These are phyloP conservation scores for Sminthurinus aureus DNA, from an alignment of 2,888 invertebrate genomes.

Conservation along the genomic window DNA sequence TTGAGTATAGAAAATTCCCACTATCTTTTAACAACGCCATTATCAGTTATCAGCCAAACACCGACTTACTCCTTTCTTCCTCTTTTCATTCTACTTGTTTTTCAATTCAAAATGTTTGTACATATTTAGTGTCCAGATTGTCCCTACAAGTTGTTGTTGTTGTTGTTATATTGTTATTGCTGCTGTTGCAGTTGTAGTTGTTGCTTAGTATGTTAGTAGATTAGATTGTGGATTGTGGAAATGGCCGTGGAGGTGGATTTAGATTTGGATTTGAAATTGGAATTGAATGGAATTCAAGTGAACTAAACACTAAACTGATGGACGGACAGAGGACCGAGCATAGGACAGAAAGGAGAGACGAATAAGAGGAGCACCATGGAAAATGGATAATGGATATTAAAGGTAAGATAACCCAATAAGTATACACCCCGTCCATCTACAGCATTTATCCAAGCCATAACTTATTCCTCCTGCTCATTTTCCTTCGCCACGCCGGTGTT, in stretches of 20 bases:
- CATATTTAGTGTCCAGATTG: no score
- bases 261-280: no score
- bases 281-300: no score
- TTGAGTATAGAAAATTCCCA: no score
- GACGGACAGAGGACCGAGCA: no score
- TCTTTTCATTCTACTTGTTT: neutral
- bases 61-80: no score
- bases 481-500: neutral
- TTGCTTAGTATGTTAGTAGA: neutral
- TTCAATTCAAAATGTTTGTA: no score
- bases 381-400: conserved; percentile 11
- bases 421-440: neutral
- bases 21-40: no score
- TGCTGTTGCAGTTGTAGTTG: neutral
- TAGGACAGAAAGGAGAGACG: neutral
- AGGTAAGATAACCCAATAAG: neutral
- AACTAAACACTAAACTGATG: no score
- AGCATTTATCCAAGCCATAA: conserved; percentile 12
- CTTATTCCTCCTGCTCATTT: neutral
- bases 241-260: no score
- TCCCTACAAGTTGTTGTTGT: neutral
- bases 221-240: neutral
- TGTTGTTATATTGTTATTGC: conserved; percentile 4
- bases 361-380: neutral
- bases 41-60: no score